phyloP scores from a whole-genome alignment of 2,888 invertebrate species.

The Saturnia japonica region DNA sequence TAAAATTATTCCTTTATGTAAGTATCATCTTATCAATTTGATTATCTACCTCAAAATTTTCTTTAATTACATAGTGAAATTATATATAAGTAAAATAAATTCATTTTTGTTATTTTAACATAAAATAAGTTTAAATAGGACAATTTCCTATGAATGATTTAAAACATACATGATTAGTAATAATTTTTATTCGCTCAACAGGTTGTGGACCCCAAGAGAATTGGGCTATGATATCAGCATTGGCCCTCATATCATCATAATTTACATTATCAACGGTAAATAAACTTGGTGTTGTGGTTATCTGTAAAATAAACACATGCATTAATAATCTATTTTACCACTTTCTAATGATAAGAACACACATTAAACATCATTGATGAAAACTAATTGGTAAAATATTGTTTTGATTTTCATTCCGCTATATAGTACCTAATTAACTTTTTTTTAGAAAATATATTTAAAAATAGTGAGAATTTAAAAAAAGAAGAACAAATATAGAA shows the following conservation, averaged over 20 bases:
- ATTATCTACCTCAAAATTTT: background rate
- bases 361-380: background rate
- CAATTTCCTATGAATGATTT: background rate
- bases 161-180: slow-evolving; percentile 45
- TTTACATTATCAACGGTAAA: slow-evolving; percentile 84
- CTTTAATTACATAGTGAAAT: background rate
- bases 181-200: slow-evolving; percentile 83
- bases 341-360: background rate
- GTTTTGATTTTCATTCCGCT: background rate
- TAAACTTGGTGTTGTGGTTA: slow-evolving; percentile 87
- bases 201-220: slow-evolving; percentile 83
- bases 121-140: too few species aligned
- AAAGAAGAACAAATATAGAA: background rate
- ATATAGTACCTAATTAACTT: background rate
- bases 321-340: background rate
- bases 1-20: too few species aligned
- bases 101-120: too few species aligned
- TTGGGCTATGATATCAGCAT: slow-evolving; percentile 84
- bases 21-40: background rate
- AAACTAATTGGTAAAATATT: background rate
- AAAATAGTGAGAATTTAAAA: background rate
- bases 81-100: background rate
- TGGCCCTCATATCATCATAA: slow-evolving; percentile 62
- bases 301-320: slow-evolving; percentile 57
- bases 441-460: background rate